phyloP scores from a whole-genome alignment of 1,140 invertebrate genomes.

The Calephelis nemesis region DNA sequence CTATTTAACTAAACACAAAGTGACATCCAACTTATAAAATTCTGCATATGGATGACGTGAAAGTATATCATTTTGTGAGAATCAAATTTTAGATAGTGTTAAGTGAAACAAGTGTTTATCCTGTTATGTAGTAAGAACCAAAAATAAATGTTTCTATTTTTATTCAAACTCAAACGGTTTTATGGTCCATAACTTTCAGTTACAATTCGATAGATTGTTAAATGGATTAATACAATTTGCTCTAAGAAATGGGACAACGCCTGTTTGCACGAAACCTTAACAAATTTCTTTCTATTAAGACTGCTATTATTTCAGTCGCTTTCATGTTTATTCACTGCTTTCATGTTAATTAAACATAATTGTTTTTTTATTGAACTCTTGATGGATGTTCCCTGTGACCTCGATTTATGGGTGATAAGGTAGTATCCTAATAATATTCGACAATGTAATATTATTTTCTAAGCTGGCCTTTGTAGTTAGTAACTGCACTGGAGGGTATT shows the following conservation, averaged over 20 bases:
- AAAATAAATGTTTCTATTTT: no score
- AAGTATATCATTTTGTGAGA: no score
- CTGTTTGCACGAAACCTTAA: constrained; percentile 21
- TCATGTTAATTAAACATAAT: constrained; percentile 29
- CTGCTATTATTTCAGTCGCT: constrained; percentile 36
- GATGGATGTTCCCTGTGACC: neutral
- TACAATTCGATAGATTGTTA: constrained; percentile 26
- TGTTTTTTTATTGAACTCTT: constrained; percentile 22
- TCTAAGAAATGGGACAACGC: constrained; percentile 24
- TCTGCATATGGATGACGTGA: no score
- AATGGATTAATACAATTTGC: constrained; percentile 30
- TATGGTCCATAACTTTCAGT: constrained; percentile 14
- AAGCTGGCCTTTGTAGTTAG: no score
- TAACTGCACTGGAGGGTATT: no score
- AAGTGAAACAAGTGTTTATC: no score
- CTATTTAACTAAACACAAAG: no score
- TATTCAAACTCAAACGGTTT: neutral
- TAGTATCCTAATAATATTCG: neutral
- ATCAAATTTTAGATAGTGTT: no score
- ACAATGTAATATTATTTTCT: no score
- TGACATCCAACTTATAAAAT: no score
- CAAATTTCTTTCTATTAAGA: constrained; percentile 39
- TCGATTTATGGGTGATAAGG: no score
- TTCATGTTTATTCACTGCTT: constrained; percentile 46
- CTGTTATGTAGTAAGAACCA: no score